Evolutionary conservation across 2,888 invertebrate species (phyloP).

Genomic region (Synanthedon vespiformis): DNA sequence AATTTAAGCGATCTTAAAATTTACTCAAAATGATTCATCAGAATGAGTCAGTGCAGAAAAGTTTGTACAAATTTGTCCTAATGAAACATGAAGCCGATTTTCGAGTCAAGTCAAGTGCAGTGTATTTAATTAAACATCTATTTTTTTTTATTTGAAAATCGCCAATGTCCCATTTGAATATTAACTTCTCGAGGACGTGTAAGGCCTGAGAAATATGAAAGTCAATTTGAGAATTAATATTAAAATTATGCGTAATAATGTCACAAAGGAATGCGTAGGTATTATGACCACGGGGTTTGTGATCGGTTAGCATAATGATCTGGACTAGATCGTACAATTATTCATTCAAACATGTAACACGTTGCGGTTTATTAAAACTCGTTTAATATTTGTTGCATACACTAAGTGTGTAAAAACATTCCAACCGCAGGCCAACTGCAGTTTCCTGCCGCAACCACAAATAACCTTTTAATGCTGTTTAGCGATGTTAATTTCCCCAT

Average conservation of each 20-base stretch:
- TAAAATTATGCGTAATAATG: background rate
- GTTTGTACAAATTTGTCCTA: too few species aligned
- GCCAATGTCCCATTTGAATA: too few species aligned
- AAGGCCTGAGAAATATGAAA: too few species aligned
- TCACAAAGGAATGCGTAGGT: slow-evolving; percentile 4
- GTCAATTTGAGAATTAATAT: background rate
- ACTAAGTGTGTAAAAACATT: slow-evolving; percentile 34
- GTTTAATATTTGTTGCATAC: slow-evolving; percentile 22
- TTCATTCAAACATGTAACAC: slow-evolving; percentile 8
- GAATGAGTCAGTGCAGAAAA: too few species aligned
- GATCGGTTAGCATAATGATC: slow-evolving; percentile 1
- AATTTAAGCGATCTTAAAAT: too few species aligned
- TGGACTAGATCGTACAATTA: slow-evolving; percentile 20
- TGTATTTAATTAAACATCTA: too few species aligned
- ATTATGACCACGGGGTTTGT: slow-evolving; percentile 8
- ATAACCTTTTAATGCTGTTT: slow-evolving; percentile 51
- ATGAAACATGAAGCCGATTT: too few species aligned
- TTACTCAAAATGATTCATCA: too few species aligned
- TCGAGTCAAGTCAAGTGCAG: too few species aligned
- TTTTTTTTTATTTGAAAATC: too few species aligned
- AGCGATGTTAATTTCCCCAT: slow-evolving; percentile 31
- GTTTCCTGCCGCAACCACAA: slow-evolving; percentile 59
- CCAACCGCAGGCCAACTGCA: slow-evolving; percentile 43
- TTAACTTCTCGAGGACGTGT: too few species aligned
- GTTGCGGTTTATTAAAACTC: slow-evolving; percentile 25